Percentiles rank a stretch among this genome's conserved stretches.
Conservation (phyloP, 2,888 invertebrate genomes). For the Lepidocyrtoides sp. region DNA sequence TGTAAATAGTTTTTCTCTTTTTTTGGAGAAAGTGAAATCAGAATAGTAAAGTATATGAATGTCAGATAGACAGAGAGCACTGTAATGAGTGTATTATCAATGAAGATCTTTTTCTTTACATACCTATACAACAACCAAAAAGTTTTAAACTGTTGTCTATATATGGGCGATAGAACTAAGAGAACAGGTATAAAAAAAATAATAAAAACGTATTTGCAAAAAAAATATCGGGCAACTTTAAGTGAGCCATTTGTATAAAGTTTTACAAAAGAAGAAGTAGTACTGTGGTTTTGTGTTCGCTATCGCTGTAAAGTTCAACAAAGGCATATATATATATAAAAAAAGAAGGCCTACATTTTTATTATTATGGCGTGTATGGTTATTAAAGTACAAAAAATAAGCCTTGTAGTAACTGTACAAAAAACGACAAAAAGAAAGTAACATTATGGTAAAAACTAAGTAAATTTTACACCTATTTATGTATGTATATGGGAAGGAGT, state of each 20-base stretch:
- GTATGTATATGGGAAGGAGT: neutral
- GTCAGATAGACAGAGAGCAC: neutral
- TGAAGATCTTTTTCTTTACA: neutral
- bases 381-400: conserved; percentile 57
- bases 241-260: too few species aligned
- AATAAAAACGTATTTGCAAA: neutral
- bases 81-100: neutral
- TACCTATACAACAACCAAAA: neutral
- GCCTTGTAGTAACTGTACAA: conserved; percentile 67
- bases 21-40: conserved; percentile 26
- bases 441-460: too few species aligned
- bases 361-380: conserved; percentile 66
- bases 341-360: conserved; percentile 77
- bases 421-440: conserved; percentile 41
- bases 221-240: neutral
- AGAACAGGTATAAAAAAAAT: neutral
- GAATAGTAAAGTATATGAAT: neutral
- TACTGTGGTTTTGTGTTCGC: conserved; percentile 35
- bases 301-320: conserved; percentile 31
- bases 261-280: neutral
- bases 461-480: too few species aligned
- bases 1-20: conserved; percentile 8
- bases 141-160: neutral
- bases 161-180: neutral
- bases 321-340: conserved; percentile 43